Evolutionary conservation across 2,797 vertebrate genomes (phyloP), one percentile per base, ranked within the genome.

Genomic region (Clarias laeviceps): DNA sequence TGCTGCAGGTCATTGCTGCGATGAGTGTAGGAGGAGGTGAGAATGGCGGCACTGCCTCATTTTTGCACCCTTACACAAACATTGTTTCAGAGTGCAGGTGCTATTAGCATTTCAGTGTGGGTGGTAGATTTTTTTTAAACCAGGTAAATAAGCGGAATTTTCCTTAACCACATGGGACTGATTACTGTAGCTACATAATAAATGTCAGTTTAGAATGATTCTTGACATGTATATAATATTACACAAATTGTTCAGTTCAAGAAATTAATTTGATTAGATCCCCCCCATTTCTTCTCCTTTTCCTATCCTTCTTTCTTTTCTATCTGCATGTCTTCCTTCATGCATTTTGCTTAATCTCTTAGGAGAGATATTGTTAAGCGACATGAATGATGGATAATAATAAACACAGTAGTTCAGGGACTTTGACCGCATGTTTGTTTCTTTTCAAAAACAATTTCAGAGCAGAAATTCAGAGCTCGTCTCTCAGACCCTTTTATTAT

Each of bases 11-110:
- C 95, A 95, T 84, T 91, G 92, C 92, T 90, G 93, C 94, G 93
- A 94, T 91, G 90, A 93, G 93, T 95, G 95, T 96, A 95, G 95
- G 95, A 96, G 95, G 95, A 94, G 94, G 95, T 96, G 94, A 93
- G 94, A 94, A 94, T 95, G 94, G 93, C 93, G 82, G 27, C 34
- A 93, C 89, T 87, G 82, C 82, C 86, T 85, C 70, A 83, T 86
- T 82, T 87, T 94, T 94, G 94, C 95, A 93, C 93, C 94, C 94
- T 94, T 94, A 93, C 93, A 95, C 93, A 94, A 95, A 93, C 94
- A 91, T 91, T 90, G 92, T 92, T 89, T 90, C 93, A 94, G 94
- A 95, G 94, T 94, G 94, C 92, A 91, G 92, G 92, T 92, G 94
- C 92, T 94, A 95, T 96, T 96, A 95, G 93, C 94, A 94, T 95